These are phyloP conservation scores for Erebia epiphron DNA, from an alignment of 2,888 invertebrate species.

Conservation along the genomic window DNA sequence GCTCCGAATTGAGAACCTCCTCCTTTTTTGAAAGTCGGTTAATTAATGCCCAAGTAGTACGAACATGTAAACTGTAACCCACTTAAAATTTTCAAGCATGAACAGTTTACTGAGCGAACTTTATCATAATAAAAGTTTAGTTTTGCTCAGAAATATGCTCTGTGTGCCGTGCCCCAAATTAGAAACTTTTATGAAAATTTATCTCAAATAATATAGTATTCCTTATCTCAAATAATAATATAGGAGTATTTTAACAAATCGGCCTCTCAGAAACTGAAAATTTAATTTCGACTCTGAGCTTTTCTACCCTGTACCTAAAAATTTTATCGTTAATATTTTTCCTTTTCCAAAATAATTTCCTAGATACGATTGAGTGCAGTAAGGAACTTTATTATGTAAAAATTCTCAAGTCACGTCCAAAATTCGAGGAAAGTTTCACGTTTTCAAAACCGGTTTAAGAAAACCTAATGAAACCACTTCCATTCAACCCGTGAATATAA, in stretches of 20 bases:
- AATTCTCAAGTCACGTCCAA: too few relatives aligned
- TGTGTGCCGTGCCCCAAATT: background rate
- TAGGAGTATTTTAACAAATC: background rate
- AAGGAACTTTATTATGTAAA: too few relatives aligned
- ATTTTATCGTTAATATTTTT: too few relatives aligned
- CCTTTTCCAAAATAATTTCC: too few relatives aligned
- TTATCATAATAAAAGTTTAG: constrained; percentile 10
- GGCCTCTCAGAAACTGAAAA: background rate
- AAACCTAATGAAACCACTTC: too few relatives aligned
- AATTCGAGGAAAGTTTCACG: background rate
- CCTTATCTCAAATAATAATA: too few relatives aligned
- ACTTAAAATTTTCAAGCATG: constrained; percentile 1
- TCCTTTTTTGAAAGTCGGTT: too few relatives aligned
- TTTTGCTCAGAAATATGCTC: background rate
- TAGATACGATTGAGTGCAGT: too few relatives aligned
- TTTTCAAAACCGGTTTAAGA: background rate
- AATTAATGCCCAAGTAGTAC: background rate
- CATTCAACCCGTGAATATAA: background rate
- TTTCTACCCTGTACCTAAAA: background rate
- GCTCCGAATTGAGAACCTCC: too few relatives aligned
- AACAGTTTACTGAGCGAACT: constrained; percentile 3
- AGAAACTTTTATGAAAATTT: background rate
- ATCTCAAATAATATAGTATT: background rate
- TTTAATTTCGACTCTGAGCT: background rate
- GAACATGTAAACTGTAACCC: background rate